Evolutionary conservation across 2,888 invertebrate genomes (phyloP), one percentile per base, ranked within the genome.

Genomic region (Ophion ventricosus): DNA sequence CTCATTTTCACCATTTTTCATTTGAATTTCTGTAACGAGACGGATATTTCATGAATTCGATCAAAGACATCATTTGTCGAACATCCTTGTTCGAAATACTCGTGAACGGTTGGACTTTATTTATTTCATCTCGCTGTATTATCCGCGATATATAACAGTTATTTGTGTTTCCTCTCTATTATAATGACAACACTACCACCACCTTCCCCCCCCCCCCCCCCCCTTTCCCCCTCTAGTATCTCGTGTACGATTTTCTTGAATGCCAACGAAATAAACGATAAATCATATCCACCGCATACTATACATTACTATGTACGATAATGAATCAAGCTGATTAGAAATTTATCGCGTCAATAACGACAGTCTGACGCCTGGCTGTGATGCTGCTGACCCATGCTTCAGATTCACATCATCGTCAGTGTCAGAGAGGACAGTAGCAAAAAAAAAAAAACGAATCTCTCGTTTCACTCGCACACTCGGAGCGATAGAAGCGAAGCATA

Each of bases 271-370:
- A 84, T 78, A 29, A 43, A 76, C 75, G 80, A 80, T 77, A 84
- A 79, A 82, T 82, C 54, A 11, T 73, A 49, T 7, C 35, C n/a
- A 26, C 73, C 23, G 25, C 40, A n/a, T 67, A 69, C 69, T 69
- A 73, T 83, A 76, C 79, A 59, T 66, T 80, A 80, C 83, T 81
- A 74, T 73, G 75, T 66, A 76, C 64, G 80, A 85, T 83, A 78
- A 83, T 83, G 80, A 85, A 85, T 84, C 75, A 82, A 66, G 82
- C 78, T 43, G 84, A 82, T 79, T 70, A 82, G 59, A 82, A 54
- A 73, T 66, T 82, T 84, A 84, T 84, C 74, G 78, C 82, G 74
- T 56, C 74, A 69, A 63, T 63, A 84, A 84, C 84, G 84, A 78
- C 84, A 75, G 81, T 78, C 56, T 59, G 84, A 82, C 81, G 74